These are phyloP conservation scores for Cataglyphis rosenhaueri DNA, from an alignment of 2,888 invertebrate species.

Conservation along the genomic window DNA sequence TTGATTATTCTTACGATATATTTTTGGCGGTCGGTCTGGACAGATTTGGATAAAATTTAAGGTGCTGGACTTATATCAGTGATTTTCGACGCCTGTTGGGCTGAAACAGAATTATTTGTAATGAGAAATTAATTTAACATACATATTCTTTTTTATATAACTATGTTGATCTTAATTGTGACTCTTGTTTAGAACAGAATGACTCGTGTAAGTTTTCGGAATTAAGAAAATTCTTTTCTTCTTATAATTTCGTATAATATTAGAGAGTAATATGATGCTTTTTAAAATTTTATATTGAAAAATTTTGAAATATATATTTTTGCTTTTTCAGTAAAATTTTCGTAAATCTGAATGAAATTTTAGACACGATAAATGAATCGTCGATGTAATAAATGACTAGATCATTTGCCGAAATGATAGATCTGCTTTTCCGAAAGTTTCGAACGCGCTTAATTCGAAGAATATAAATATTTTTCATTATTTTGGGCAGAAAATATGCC, in stretches of 20 bases:
- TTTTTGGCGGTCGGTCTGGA: slow-evolving; percentile 1
- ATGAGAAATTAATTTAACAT: slow-evolving; percentile 13
- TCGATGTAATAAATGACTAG: not conserved
- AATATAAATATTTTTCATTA: slow-evolving; percentile 10
- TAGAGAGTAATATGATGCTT: not conserved
- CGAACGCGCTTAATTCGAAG: not conserved
- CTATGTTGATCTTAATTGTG: not conserved
- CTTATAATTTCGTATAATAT: not conserved
- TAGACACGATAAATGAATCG: not conserved
- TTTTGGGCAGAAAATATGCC: not conserved
- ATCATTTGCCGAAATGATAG: not conserved
- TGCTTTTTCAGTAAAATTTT: not conserved
- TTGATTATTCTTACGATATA: slow-evolving; percentile 16
- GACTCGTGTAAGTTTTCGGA: not conserved
- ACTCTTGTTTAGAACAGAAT: not conserved
- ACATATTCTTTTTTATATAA: not conserved
- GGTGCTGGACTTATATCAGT: not conserved
- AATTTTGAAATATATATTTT: not conserved
- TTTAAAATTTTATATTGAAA: not conserved
- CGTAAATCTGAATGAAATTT: not conserved
- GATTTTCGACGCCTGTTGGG: not conserved
- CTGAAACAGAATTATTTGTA: slow-evolving; percentile 39
- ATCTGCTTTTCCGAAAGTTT: not conserved
- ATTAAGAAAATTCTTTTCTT: not conserved
- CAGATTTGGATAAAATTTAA: not conserved